Base-by-base conservation (phyloP, 2,888 invertebrate species). In the Amphipyra tragopoginis region DNA sequence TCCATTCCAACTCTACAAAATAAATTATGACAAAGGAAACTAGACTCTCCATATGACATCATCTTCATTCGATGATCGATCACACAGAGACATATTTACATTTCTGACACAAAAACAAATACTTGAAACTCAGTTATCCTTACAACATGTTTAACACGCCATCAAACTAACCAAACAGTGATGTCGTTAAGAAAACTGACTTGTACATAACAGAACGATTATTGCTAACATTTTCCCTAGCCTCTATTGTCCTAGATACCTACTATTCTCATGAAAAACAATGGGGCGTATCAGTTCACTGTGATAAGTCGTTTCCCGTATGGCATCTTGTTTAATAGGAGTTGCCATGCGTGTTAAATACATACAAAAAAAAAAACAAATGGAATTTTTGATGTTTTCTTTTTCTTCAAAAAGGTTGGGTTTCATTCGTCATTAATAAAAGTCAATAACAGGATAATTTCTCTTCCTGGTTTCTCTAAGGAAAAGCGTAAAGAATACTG, bases 151-250 rank as follows among this genome's bases (percentile, higher is more conserved):
- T 15, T n/a, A 51, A 51, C 38, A 39, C 9, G 6, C 9, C 38
- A n/a, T 49, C 14, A 38, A 49, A 38, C 49, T 36, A 21, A 36
- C 10, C 2, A n/a, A 43, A 52, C 34, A 34, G 33, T 43, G 14
- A 43, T 13, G n/a, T 13, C 43, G 15, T 15, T 13, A 52, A 36
- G 15, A 36, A 43, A 52, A 52, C 42, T 11, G 33, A 42, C 29
- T 33, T 33, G 56, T 70, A 0, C 72, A 72, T 21, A 77, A 59
- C 40, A 29, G 5, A 29, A 50, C 48, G 48, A 38, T 43, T 53
- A 59, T 49, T 42, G 36, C 40, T 40, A 14, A 44, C 38, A 45
- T 44, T 48, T 14, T 26, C 49, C 10, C 13, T 15, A 26, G 21
- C 9, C 45, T 14, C 38, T 43, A 15, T 40, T 26, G 14, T 34